Base-by-base conservation (phyloP, 2,113 vertebrate species). In the Oostethus manadensis region DNA sequence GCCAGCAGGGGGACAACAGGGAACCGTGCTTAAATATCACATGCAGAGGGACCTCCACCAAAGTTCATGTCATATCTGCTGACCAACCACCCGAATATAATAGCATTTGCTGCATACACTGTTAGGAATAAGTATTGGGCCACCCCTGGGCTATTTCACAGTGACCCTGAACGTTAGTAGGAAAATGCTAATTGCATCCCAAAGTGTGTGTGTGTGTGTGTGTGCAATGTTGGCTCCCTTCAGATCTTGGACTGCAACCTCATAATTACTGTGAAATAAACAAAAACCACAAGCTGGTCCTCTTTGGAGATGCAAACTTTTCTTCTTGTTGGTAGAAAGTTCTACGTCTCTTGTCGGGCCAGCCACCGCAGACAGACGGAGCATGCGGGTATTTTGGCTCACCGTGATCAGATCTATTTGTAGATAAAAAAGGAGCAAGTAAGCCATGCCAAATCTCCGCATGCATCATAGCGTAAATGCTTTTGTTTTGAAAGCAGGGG, bases 11-110 rank as follows among this genome's bases (percentile, higher is more conserved):
- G 23, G 33, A 38, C 13, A 10, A 43, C 54, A 40, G 66, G 57
- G 46, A 71, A 58, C 58, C 0, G 1, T 68, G 63, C 66, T 47
- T 58, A 78, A 84, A 83, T 80, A 80, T 60, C 64, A 42, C 38
- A 42, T 14, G 3, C 13, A 42, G 29, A 40, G 13, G 14, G 38
- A 42, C 38, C 38, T 13, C 38, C 38, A 42, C 10, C 38, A 42
- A 42, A 42, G 1, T 42, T 42, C 38, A 42, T 4, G 38, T 14
- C 38, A 42, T 14, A 42, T 14, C 14, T 42, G 38, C 13, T 38
- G 35, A 38, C 35, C 35, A 38, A 38, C 44, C 43, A 44, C 45
- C 51, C 18, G 53, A 10, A 59, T 38, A 26, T 3, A 33, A 8
- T 1, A 33, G 11, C 2, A 42, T 14, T 14, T 4, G 38, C 38